Evolutionary conservation across 1,140 invertebrate species (phyloP), one percentile per base, ranked within the genome.

Genomic region (Goniozus legneri): DNA sequence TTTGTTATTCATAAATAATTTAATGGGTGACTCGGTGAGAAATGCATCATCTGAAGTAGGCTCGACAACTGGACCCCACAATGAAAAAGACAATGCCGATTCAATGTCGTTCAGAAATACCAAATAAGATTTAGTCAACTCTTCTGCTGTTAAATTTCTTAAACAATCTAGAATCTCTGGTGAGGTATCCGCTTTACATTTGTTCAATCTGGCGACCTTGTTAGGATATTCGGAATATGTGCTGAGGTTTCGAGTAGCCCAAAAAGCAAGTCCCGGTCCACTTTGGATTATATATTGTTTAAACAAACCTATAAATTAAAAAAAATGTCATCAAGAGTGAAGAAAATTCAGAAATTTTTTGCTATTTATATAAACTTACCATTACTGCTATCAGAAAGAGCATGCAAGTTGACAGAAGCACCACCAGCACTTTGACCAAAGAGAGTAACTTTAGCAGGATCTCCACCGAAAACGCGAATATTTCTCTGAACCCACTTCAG

Each of bases 401-500:
- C n/a, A n/a, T n/a, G n/a, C n/a, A n/a, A n/a, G n/a, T n/a, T n/a
- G n/a, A 46, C 24, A 16, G 4, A 46, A 8, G n/a, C 18, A n/a
- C 14, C 36, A 7, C 43, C 47, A 15, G 36, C 13, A 24, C 47
- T 50, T 13, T 34, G 12, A 3, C 52, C 52, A 31, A 43, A 45
- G 24, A 54, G 42, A 2, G 52, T 54, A 2, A 54, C 52, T 13
- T 54, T 44, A 4, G 43, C 27, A 8, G 52, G 38, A 44, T 54
- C 38, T 8, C 52, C 52, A 3, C 47, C 52, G 16, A 54, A 54
- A 21, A 21, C 3, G 1, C 19, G 12, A 15, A 50, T 50, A 16
- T 54, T 49, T 16, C 18, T 20, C 15, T 54, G 42, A 19, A 54
- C 20, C 52, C 52, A 54, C 4, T 34, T 41, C 14, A 54, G 22